These are phyloP conservation scores for Chaetogeoica ovagalla DNA, from an alignment of 2,888 invertebrate species.

Conservation along the genomic window DNA sequence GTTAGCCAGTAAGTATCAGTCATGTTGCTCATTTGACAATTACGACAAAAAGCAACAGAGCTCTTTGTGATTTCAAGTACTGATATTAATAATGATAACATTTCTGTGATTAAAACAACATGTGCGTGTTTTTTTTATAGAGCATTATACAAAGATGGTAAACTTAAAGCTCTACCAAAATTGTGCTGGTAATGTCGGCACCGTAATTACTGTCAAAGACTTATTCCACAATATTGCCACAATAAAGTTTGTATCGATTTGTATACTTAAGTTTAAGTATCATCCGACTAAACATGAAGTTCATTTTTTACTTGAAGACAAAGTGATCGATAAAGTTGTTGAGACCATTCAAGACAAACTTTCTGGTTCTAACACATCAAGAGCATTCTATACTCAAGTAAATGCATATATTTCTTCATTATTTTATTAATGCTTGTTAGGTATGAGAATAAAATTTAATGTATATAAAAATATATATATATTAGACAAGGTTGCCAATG, in stretches of 20 bases:
- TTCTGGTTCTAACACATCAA: constrained; percentile 77
- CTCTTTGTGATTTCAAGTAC: constrained; percentile 84
- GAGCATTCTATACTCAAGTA: constrained; percentile 86
- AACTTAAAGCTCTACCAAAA: constrained; percentile 74
- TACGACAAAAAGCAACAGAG: constrained; percentile 79
- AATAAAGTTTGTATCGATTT: constrained; percentile 81
- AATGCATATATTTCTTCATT: constrained; percentile 29
- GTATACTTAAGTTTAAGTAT: constrained; percentile 83
- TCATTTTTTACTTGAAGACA: constrained; percentile 89
- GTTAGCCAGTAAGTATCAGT: constrained; percentile 91
- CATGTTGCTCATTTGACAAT: constrained; percentile 91
- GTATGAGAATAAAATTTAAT: neutral
- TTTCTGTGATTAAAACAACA: neutral
- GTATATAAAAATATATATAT: neutral
- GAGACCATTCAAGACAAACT: constrained; percentile 76
- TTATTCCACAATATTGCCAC: constrained; percentile 91
- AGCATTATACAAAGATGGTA: constrained; percentile 77
- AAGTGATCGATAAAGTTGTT: constrained; percentile 81
- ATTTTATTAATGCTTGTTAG: neutral
- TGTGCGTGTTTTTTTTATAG: constrained; percentile 31
- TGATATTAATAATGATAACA: neutral
- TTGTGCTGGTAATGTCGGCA: constrained; percentile 91
- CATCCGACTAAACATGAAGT: constrained; percentile 99
- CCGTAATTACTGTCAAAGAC: constrained; percentile 87
- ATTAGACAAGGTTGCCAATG: constrained; percentile 42